These are phyloP conservation scores for Oryzias javanicus DNA, from an alignment of 2,113 vertebrate genomes.

Conservation along the genomic window DNA sequence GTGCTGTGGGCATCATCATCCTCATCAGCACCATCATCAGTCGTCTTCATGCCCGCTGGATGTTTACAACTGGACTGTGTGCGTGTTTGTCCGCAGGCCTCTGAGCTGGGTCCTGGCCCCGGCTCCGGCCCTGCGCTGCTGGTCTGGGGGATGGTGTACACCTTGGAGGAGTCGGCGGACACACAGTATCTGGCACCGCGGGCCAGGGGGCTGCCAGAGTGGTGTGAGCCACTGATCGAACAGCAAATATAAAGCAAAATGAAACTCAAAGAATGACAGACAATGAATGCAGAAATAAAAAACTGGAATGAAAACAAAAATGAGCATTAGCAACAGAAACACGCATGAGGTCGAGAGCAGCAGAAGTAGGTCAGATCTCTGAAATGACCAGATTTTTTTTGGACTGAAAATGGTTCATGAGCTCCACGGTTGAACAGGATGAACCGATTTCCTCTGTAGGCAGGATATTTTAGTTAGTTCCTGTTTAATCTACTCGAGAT, in stretches of 20 bases:
- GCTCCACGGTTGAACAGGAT: background rate
- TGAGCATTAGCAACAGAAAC: constrained; percentile 30
- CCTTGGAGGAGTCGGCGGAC: constrained; percentile 89
- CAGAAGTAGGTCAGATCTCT: background rate
- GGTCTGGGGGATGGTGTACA: constrained; percentile 87
- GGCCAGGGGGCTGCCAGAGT: constrained; percentile 87
- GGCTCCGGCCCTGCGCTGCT: constrained; percentile 73
- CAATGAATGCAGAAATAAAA: constrained; percentile 29
- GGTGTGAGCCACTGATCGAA: constrained; percentile 86
- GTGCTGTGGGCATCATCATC: constrained; percentile 79
- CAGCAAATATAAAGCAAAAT: constrained; percentile 53
- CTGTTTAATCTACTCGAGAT: constrained; percentile 18
- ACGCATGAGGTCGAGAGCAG: background rate
- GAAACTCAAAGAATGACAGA: constrained; percentile 55
- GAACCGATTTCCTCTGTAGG: constrained; percentile 10
- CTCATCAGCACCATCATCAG: constrained; percentile 71
- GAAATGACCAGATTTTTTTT: constrained; percentile 16
- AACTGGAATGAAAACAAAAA: background rate
- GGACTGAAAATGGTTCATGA: constrained; percentile 10
- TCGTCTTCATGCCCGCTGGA: constrained; percentile 83
- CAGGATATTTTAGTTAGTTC: background rate
- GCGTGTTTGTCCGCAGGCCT: constrained; percentile 82
- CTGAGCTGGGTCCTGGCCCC: constrained; percentile 64
- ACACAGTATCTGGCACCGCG: constrained; percentile 84
- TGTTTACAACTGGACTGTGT: constrained; percentile 79